Percentiles rank a stretch among this genome's conserved stretches.
Conservation (phyloP, 2,113 vertebrate species). For the Harpagus bidentatus region DNA sequence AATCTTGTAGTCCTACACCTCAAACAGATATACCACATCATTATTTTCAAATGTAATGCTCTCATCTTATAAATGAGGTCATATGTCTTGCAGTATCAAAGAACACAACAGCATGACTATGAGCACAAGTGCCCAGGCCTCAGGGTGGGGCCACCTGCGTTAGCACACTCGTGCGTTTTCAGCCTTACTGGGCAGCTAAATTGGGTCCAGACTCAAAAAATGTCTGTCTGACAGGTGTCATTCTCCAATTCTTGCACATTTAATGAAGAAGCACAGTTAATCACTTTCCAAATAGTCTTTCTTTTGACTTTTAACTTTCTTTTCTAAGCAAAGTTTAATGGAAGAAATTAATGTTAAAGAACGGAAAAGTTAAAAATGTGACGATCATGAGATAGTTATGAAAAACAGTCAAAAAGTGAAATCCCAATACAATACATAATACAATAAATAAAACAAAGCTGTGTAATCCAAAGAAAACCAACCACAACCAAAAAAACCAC, state of each 20-base stretch:
- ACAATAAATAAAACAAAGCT: neutral
- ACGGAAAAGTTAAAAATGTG: neutral
- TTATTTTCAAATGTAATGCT: neutral
- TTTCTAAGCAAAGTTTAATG: neutral
- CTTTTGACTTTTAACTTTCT: constrained; percentile 11
- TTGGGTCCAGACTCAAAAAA: neutral
- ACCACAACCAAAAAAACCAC: neutral
- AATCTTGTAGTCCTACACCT: neutral
- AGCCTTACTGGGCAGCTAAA: constrained; percentile 34
- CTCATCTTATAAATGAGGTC: neutral
- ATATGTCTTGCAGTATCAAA: neutral
- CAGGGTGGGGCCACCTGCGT: neutral
- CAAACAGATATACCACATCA: neutral
- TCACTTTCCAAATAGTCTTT: constrained; percentile 12
- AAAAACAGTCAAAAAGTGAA: neutral
- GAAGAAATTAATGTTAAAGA: neutral
- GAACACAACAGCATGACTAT: neutral
- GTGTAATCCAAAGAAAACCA: neutral
- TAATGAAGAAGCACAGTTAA: constrained; percentile 10
- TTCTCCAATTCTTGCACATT: constrained; percentile 8
- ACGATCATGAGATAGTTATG: neutral
- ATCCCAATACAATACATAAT: neutral
- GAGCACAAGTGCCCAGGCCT: neutral
- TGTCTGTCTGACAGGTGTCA: neutral
- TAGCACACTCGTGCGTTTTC: neutral